A percentile compares a stretch with the other conserved stretches of the same genome.
Evolutionary conservation across 1,140 invertebrate genomes (phyloP).

Genomic region (Drosophila pandora): DNA sequence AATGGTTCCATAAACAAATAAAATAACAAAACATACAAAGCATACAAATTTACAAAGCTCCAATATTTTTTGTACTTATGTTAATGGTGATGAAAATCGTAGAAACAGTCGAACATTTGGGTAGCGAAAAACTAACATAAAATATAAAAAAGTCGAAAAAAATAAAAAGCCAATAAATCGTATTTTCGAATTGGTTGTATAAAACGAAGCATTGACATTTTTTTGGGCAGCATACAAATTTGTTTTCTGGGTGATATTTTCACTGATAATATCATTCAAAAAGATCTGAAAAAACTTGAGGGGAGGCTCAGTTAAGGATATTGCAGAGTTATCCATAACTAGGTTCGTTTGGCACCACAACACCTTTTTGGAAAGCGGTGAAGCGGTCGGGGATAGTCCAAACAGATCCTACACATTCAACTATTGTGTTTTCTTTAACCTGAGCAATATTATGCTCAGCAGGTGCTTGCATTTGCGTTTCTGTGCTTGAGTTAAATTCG

Average conservation of each 20-base stretch:
- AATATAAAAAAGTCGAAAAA: no score
- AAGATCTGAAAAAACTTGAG: conserved; percentile 23
- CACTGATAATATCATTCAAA: conserved; percentile 27
- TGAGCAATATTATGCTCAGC: conserved; percentile 14
- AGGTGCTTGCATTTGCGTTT: conserved; percentile 18
- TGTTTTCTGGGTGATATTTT: conserved; percentile 21
- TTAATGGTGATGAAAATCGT: no score
- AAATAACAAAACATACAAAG: no score
- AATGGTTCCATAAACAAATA: no score
- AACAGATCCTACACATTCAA: conserved; percentile 17
- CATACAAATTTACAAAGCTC: no score
- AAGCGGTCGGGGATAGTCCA: conserved; percentile 8
- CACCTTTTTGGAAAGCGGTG: conserved; percentile 15
- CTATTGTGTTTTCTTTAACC: no score
- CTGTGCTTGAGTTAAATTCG: conserved; percentile 12
- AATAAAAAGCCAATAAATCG: not conserved
- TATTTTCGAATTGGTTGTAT: no score
- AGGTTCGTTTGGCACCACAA: conserved; percentile 21
- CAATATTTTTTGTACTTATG: no score
- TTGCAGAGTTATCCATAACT: conserved; percentile 27
- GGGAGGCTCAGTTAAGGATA: conserved; percentile 12
- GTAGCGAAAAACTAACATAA: no score
- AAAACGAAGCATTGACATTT: conserved; percentile 19
- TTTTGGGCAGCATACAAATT: conserved; percentile 31
- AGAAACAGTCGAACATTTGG: no score